These are phyloP conservation scores for Bufo gargarizans DNA, from an alignment of 2,113 vertebrate genomes.

Conservation along the genomic window DNA sequence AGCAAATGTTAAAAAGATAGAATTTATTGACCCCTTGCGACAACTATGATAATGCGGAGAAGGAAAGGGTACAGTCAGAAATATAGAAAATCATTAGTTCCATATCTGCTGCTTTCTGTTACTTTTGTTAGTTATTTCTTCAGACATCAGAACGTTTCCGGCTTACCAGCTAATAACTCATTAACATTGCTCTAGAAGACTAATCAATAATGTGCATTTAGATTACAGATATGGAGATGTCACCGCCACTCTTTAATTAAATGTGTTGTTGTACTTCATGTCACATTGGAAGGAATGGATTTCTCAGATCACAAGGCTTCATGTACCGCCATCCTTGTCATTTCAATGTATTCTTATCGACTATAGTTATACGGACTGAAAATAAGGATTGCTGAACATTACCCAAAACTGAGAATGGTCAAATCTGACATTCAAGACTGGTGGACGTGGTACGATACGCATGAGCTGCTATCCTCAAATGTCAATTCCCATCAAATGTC, in stretches of 20 bases:
- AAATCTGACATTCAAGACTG: slow-evolving; percentile 47
- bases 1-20: background rate
- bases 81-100: slow-evolving; percentile 1
- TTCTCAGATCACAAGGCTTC: background rate
- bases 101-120: background rate
- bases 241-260: slow-evolving; percentile 34
- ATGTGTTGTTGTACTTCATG: slow-evolving; percentile 22
- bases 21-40: background rate
- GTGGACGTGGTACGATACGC: slow-evolving; percentile 43
- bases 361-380: background rate
- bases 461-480: slow-evolving; percentile 47
- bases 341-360: background rate
- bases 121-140: background rate
- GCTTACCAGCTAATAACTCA: background rate
- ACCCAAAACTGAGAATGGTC: slow-evolving; percentile 3
- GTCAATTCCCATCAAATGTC: slow-evolving; percentile 47
- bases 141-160: background rate
- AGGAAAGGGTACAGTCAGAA: background rate
- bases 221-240: slow-evolving; percentile 27
- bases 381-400: slow-evolving; percentile 3
- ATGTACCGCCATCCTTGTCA: background rate
- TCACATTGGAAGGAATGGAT: slow-evolving; percentile 14
- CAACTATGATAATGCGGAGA: background rate
- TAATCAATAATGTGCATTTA: slow-evolving; percentile 46
- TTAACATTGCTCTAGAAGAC: slow-evolving; percentile 13